phyloP scores from a whole-genome alignment of 1,140 invertebrate species.

The Drosophila repletoides region DNA sequence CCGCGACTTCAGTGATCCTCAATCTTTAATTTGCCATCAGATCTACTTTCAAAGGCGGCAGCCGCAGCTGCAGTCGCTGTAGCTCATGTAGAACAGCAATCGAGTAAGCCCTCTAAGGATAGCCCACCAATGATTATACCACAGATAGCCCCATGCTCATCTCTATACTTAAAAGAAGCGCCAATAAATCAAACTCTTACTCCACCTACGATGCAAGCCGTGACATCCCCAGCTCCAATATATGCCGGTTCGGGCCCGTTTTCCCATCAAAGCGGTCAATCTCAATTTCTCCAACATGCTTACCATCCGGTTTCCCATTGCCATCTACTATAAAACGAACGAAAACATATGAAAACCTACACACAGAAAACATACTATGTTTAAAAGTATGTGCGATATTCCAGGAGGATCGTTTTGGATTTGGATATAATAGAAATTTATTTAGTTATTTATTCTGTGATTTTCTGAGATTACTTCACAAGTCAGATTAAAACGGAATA shows the following conservation, averaged over 20 bases:
- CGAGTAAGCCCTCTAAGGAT: constrained; percentile 22
- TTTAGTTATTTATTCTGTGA: too few species aligned
- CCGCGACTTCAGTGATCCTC: constrained; percentile 96
- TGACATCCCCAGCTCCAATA: constrained; percentile 2
- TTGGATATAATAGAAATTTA: too few species aligned
- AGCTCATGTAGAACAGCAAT: constrained; percentile 20
- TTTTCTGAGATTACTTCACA: too few species aligned
- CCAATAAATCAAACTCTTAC: not conserved
- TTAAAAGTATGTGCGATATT: too few species aligned
- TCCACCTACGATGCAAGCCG: constrained; percentile 5
- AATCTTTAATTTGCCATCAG: constrained; percentile 82
- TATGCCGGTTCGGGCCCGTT: not conserved
- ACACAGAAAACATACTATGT: too few species aligned
- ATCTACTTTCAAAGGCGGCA: constrained; percentile 54
- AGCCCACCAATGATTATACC: constrained; percentile 50
- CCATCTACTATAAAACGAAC: too few species aligned
- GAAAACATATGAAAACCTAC: too few species aligned
- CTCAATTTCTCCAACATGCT: constrained; percentile 11
- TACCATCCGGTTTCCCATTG: not conserved
- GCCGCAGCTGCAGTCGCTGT: constrained; percentile 32
- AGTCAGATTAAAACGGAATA: too few species aligned
- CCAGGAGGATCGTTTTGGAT: too few species aligned
- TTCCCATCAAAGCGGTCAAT: constrained; percentile 10
- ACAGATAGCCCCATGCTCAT: constrained; percentile 32
- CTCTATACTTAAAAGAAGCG: constrained; percentile 28